A percentile compares a stretch with the other conserved stretches of the same genome.
phyloP scores from a whole-genome alignment of 1,140 invertebrate species.

The Lethocerus indicus region DNA sequence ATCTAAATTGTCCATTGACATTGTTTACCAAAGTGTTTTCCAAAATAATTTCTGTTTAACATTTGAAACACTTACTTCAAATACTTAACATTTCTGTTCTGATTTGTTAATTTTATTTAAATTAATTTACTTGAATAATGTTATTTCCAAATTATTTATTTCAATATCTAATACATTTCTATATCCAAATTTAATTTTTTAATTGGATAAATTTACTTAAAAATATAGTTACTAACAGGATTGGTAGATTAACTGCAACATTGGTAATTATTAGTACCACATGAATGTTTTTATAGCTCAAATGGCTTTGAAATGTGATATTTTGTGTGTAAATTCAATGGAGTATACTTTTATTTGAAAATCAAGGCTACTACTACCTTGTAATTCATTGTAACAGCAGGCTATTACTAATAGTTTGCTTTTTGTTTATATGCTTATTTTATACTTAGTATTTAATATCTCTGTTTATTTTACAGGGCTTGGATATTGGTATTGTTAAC shows the following conservation, averaged over 20 bases:
- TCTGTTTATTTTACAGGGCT: slow-evolving; percentile 23
- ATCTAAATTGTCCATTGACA: no score
- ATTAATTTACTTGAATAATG: slow-evolving; percentile 3
- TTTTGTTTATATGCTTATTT: no score
- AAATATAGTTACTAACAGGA: neutral
- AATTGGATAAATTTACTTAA: neutral
- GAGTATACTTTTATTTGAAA: neutral
- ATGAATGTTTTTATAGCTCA: no score
- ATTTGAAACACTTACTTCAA: no score
- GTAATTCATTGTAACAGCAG: neutral
- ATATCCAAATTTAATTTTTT: neutral
- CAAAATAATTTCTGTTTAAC: neutral
- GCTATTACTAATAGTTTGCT: no score
- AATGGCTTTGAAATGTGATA: neutral
- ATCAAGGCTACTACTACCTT: neutral
- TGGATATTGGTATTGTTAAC: slow-evolving; percentile 51
- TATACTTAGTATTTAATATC: no score
- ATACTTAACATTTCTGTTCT: neutral
- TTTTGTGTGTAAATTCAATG: neutral
- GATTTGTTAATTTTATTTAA: neutral
- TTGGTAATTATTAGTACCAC: no score
- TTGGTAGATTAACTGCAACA: neutral
- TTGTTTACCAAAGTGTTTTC: neutral
- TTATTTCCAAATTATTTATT: neutral
- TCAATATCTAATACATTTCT: neutral